Evolutionary conservation across 2,888 invertebrate species (phyloP).

Genomic region (Drosophila kuntzei): DNA sequence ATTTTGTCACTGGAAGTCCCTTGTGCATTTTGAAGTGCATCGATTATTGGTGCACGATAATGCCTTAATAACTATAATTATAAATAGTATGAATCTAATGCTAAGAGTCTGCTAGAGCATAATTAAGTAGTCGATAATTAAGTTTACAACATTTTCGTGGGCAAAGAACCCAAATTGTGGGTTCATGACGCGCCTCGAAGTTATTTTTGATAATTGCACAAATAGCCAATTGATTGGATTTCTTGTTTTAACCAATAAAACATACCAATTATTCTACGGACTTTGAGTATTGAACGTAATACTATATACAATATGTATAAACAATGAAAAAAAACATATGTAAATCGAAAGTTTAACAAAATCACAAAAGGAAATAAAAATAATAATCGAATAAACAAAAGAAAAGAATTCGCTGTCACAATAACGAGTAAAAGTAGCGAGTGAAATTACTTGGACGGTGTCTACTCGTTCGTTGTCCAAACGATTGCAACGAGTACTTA

Average conservation of each 20-base stretch:
- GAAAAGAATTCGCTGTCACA: constrained; percentile 15
- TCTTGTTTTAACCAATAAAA: constrained; percentile 51
- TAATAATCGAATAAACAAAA: constrained; percentile 6
- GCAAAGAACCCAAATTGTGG: constrained; percentile 12
- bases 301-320: constrained; percentile 50
- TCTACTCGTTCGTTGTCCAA: constrained; percentile 3
- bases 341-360: constrained; percentile 62
- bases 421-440: constrained; percentile 17
- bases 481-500: constrained; percentile 7
- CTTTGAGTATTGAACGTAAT: constrained; percentile 74
- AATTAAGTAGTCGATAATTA: constrained; percentile 73
- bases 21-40: constrained; percentile 75
- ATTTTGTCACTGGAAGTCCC: constrained; percentile 82
- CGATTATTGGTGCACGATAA: constrained; percentile 33
- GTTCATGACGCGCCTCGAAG: constrained; percentile 28
- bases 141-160: constrained; percentile 62
- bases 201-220: constrained; percentile 72
- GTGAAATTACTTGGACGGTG: constrained; percentile 18
- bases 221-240: constrained; percentile 76
- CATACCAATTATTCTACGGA: constrained; percentile 66
- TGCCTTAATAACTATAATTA: constrained; percentile 37
- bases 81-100: constrained; percentile 10
- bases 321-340: constrained; percentile 30
- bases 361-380: constrained; percentile 62
- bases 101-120: constrained; percentile 60